phyloP scores from a whole-genome alignment of 2,888 invertebrate species.

The Paralinhomoeus sp. region DNA sequence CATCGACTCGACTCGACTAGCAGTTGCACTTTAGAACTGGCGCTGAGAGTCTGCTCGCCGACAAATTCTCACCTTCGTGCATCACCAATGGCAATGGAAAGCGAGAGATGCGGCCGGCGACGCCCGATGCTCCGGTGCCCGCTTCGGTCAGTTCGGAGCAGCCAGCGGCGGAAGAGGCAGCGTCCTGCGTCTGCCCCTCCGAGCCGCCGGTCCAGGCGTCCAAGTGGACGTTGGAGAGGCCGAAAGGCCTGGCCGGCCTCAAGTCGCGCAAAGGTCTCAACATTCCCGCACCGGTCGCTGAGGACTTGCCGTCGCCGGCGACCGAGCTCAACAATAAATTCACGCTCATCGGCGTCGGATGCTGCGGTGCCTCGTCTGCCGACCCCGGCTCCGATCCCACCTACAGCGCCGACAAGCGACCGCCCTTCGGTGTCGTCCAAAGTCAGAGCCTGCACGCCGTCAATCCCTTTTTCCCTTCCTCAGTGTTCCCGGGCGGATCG shows the following conservation, averaged over 20 bases:
- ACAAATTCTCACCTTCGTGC: neutral
- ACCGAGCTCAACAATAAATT: constrained; percentile 16
- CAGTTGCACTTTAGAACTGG: too few species aligned
- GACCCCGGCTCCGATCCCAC: neutral
- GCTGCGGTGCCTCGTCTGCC: neutral
- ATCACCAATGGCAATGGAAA: constrained; percentile 15
- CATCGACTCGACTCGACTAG: too few species aligned
- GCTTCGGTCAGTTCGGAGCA: too few species aligned
- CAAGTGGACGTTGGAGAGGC: too few species aligned
- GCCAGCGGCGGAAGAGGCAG: too few species aligned
- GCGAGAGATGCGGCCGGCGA: constrained; percentile 10
- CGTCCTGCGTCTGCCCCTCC: too few species aligned
- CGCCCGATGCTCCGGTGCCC: too few species aligned
- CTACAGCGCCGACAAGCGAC: neutral
- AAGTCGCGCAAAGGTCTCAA: constrained; percentile 1
- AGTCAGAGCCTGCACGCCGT: neutral
- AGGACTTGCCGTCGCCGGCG: constrained; percentile 20
- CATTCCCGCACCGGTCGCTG: constrained; percentile 3
- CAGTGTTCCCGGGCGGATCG: too few species aligned
- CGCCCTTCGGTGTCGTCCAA: neutral
- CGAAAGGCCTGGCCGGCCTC: neutral
- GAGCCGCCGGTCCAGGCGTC: too few species aligned
- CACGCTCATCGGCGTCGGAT: constrained; percentile 5
- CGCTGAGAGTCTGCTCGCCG: too few species aligned
- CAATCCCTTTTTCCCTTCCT: neutral